A percentile compares a stretch with the other conserved stretches of the same genome.
Conservation (phyloP, 1,140 invertebrate species). For the Gryon sp. region DNA sequence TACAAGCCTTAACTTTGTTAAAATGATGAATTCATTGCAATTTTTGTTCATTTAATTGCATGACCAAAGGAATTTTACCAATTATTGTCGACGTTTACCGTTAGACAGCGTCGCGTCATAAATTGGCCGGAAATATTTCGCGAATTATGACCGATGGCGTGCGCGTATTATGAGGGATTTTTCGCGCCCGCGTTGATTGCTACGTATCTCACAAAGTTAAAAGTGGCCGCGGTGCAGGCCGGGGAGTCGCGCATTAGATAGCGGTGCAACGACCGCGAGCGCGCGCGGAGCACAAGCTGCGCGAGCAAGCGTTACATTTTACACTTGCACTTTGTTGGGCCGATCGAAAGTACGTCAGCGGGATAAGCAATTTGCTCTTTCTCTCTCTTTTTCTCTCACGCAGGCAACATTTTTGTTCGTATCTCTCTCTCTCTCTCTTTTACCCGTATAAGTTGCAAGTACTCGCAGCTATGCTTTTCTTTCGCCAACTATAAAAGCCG, state of each 20-base stretch:
- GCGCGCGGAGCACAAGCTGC: constrained; percentile 41
- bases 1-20: no score
- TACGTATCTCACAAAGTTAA: constrained; percentile 28
- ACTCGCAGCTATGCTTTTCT: constrained; percentile 26
- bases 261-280: constrained; percentile 62
- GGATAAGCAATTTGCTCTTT: constrained; percentile 47
- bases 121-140: constrained; percentile 27
- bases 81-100: constrained; percentile 20
- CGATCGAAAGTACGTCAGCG: constrained; percentile 60
- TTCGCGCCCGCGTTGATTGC: constrained; percentile 29
- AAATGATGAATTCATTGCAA: no score
- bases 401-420: no score
- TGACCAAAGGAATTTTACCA: constrained; percentile 15
- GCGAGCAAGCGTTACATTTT: constrained; percentile 57
- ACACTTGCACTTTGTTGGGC: constrained; percentile 55
- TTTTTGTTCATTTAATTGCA: no score
- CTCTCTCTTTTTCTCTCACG: constrained; percentile 9
- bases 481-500: constrained; percentile 40
- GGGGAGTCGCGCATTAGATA: constrained; percentile 43
- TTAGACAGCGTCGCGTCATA: constrained; percentile 9
- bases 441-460: no score
- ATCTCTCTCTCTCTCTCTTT: constrained; percentile 8
- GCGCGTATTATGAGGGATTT: constrained; percentile 24
- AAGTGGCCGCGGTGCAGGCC: constrained; percentile 16
- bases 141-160: constrained; percentile 3